Evolutionary conservation across 2,797 vertebrate species (phyloP).

Genomic region (Lagorchestes hirsutus): DNA sequence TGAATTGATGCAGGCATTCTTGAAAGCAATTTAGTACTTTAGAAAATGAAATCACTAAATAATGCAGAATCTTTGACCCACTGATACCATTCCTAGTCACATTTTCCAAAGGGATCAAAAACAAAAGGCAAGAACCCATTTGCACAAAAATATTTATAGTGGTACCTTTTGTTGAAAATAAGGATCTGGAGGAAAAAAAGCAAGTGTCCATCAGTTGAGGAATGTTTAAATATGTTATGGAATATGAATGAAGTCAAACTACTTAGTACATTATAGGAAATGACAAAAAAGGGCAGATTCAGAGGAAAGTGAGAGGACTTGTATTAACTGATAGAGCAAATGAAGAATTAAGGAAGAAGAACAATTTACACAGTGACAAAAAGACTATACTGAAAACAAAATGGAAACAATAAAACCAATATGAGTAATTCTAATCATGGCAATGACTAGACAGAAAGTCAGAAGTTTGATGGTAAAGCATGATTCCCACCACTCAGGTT

Average conservation of each 20-base stretch:
- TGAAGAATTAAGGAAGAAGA: neutral
- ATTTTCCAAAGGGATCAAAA: neutral
- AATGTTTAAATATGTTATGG: neutral
- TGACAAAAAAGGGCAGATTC: no score
- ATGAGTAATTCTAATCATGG: no score
- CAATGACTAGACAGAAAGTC: no score
- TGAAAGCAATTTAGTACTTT: neutral
- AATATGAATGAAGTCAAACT: neutral
- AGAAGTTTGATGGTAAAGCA: no score
- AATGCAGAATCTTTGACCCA: neutral
- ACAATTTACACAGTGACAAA: neutral
- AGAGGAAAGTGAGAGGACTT: no score
- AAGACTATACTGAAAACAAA: neutral
- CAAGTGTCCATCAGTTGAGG: neutral
- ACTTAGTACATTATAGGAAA: no score
- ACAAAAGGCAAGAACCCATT: no score
- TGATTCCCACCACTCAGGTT: no score
- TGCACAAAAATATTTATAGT: no score
- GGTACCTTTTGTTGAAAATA: neutral
- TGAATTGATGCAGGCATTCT: no score
- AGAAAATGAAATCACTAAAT: neutral
- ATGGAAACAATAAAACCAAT: neutral
- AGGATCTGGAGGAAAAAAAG: neutral
- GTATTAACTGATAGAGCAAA: no score
- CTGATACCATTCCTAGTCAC: neutral